Evolutionary conservation across 2,888 invertebrate genomes (phyloP).

Genomic region (Drosophila prolongata): DNA sequence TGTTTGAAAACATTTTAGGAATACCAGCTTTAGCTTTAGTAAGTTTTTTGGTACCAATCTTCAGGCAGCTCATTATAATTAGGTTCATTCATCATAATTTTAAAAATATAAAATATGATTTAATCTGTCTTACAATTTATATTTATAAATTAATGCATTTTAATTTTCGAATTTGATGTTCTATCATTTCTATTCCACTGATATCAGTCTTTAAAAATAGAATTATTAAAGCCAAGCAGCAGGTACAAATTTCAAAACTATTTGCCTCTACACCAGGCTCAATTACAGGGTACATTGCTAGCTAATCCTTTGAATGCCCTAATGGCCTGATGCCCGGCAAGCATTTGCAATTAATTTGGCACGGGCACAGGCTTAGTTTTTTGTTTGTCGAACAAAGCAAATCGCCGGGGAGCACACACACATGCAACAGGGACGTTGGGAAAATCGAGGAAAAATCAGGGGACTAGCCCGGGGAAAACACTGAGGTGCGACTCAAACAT

Average conservation of each 20-base stretch:
- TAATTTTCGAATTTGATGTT: too few relatives aligned
- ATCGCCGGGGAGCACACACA: conserved; percentile 26
- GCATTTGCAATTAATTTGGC: conserved; percentile 32
- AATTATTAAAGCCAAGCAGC: too few relatives aligned
- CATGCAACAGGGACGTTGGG: conserved; percentile 5
- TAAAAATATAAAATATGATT: too few relatives aligned
- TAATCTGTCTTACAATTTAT: too few relatives aligned
- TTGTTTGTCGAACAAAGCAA: conserved; percentile 29
- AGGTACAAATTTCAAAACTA: background rate
- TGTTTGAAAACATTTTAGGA: too few relatives aligned
- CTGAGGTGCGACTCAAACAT: conserved; percentile 27
- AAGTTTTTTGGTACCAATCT: too few relatives aligned
- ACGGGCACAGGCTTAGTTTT: conserved; percentile 14
- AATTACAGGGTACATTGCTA: conserved; percentile 6
- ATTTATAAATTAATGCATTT: too few relatives aligned
- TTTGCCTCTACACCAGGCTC: background rate
- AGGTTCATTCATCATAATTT: too few relatives aligned
- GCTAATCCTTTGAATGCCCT: background rate
- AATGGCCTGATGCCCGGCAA: conserved; percentile 9
- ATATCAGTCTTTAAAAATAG: background rate
- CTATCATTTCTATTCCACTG: too few relatives aligned
- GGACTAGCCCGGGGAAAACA: background rate
- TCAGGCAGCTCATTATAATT: too few relatives aligned
- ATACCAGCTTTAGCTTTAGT: too few relatives aligned
- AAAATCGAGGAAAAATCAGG: conserved; percentile 6